phyloP scores from a whole-genome alignment of 2,113 vertebrate species.

The Copsychus sechellarum region DNA sequence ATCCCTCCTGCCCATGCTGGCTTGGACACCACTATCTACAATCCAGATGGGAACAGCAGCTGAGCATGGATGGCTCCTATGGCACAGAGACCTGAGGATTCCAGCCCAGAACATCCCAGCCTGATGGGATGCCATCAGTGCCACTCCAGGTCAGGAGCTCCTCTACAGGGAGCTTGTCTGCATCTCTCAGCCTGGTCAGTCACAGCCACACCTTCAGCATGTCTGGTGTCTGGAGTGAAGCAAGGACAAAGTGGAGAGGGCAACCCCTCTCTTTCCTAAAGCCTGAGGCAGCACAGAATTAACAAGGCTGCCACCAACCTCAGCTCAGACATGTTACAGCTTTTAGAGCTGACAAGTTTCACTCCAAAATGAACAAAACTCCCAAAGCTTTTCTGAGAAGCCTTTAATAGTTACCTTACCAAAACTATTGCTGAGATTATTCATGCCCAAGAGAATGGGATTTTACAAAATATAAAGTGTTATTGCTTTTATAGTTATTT shows the following conservation, averaged over 20 bases:
- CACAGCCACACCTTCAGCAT: background rate
- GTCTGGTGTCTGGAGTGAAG: rapidly evolving
- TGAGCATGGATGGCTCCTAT: background rate
- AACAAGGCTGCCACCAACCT: background rate
- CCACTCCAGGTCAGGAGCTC: rapidly evolving
- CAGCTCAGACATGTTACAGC: rapidly evolving
- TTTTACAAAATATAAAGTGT: background rate
- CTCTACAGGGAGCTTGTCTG: rapidly evolving
- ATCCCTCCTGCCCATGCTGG: background rate
- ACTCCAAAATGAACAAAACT: background rate
- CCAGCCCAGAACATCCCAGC: background rate
- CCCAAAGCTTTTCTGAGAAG: background rate
- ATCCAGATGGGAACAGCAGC: background rate
- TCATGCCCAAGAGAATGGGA: background rate
- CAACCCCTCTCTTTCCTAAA: background rate
- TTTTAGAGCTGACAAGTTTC: background rate
- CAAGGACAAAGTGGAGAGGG: background rate
- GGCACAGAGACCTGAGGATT: background rate
- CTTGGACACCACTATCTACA: background rate
- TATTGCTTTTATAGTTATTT: background rate
- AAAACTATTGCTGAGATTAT: background rate
- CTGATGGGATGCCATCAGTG: background rate
- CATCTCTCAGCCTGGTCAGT: background rate
- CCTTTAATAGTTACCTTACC: background rate
- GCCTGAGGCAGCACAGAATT: background rate